These are phyloP conservation scores for Chrysolina americana DNA, from an alignment of 2,888 invertebrate genomes.

Conservation along the genomic window DNA sequence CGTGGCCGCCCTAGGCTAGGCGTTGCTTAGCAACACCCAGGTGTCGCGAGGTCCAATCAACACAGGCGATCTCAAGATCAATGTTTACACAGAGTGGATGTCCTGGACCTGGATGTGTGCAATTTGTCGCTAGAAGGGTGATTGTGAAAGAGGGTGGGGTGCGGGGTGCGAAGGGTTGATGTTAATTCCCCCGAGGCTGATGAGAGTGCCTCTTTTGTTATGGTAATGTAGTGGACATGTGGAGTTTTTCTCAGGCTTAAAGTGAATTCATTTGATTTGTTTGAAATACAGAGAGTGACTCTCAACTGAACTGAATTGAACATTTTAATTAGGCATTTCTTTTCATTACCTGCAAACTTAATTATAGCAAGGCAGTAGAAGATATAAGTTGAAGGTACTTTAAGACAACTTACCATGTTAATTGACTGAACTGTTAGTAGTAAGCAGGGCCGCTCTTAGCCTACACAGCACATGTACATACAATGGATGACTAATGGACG, in stretches of 20 bases:
- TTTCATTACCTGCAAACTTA: no score
- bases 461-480: no score
- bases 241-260: conserved; percentile 8
- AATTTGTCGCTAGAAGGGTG: conserved; percentile 50
- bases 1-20: conserved; percentile 58
- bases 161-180: conserved; percentile 33
- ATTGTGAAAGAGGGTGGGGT: conserved; percentile 28
- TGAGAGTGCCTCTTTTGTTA: conserved; percentile 26
- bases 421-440: no score
- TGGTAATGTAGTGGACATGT: conserved; percentile 25
- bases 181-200: conserved; percentile 36
- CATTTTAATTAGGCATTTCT: no score
- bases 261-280: not conserved
- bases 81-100: conserved; percentile 64
- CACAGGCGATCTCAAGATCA: conserved; percentile 69
- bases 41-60: conserved; percentile 70
- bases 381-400: no score
- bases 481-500: no score
- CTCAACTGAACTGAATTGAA: not conserved
- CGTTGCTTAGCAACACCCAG: conserved; percentile 69
- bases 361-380: no score
- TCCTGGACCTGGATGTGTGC: conserved; percentile 50
- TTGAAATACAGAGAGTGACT: conserved; percentile 4
- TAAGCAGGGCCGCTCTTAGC: no score
- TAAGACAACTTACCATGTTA: no score